Base-by-base conservation (phyloP, 2,888 invertebrate species). In the Choristoneura rosaceana region DNA sequence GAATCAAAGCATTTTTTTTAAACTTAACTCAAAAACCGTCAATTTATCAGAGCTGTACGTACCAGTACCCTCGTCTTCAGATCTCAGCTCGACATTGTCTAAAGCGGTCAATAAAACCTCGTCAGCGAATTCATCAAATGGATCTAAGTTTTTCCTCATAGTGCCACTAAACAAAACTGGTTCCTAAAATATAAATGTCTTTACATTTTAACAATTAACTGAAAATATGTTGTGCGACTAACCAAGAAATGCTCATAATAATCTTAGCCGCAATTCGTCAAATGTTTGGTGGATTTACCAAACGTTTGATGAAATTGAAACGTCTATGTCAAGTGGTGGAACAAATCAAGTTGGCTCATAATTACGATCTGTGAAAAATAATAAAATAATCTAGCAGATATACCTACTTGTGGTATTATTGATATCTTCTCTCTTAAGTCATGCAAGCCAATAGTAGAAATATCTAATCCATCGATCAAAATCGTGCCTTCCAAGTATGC, bases 81-180 rank as follows among this genome's bases (percentile, higher is more conserved):
- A 74, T 61, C 84, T 80, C 10, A 93, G 81, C 76, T 93, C 96
- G 0, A 97, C 97, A 90, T 96, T 96, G 76, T 96, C 96, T 62
- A 99, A 91, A 0, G 97, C 97, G 74, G 95, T 94, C 96, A 98
- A 96, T 17, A 99, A 86, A 38, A 96, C 91, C 0, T 95, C 95
- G 81, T 98, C 98, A 0, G 95, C 87, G 81, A 96, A 97, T 77
- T 96, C 95, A 73, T 96, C 95, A 81, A 97, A 97, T 0, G 97
- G 97, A 89, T 97, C 97, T 74, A 97, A 90, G 86, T 97, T 97
- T 81, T 96, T 96, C 47, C 98, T 95, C 86, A 99, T 93, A 0
- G 97, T 96, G 3, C 98, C 98, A 55, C 97, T 97, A 84, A 99
- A 97, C 14, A 98, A 85, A 4, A 97, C 96, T 0, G 97, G 97